A percentile compares a stretch with the other conserved stretches of the same genome.
phyloP scores from a whole-genome alignment of 2,113 vertebrate species.

The Machaerirhynchus nigripectus region DNA sequence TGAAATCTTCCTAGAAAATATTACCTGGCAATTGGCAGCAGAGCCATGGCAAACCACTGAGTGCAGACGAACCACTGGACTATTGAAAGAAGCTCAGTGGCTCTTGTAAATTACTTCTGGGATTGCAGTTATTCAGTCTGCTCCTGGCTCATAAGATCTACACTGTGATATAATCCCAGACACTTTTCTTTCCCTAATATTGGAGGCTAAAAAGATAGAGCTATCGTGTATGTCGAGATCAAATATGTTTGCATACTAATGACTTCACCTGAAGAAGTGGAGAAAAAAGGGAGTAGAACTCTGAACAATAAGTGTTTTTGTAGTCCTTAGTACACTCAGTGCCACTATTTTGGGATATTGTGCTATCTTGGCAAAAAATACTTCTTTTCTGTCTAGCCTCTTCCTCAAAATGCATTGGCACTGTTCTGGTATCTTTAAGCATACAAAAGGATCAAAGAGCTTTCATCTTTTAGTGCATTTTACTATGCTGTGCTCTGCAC shows the following conservation, averaged over 20 bases:
- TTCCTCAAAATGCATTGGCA: neutral
- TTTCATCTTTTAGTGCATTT: conserved; percentile 36
- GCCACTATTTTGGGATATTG: neutral
- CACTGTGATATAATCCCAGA: neutral
- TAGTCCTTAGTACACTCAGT: neutral
- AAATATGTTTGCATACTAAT: neutral
- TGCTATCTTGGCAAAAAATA: neutral
- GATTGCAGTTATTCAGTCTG: neutral
- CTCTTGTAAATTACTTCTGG: neutral
- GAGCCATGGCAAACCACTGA: neutral
- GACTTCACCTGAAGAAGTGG: neutral
- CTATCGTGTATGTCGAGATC: neutral
- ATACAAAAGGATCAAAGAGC: conserved; percentile 31
- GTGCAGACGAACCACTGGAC: neutral
- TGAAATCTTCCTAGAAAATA: neutral
- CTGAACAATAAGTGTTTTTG: neutral
- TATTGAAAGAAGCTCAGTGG: neutral
- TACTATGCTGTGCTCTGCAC: neutral
- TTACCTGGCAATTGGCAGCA: neutral
- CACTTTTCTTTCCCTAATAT: neutral
- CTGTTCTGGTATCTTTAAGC: neutral
- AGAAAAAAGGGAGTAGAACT: neutral
- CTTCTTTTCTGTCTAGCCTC: neutral
- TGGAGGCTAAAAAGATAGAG: neutral
- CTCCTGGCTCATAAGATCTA: neutral